phyloP scores from a whole-genome alignment of 2,797 vertebrate genomes.

The Mustela erminea region DNA sequence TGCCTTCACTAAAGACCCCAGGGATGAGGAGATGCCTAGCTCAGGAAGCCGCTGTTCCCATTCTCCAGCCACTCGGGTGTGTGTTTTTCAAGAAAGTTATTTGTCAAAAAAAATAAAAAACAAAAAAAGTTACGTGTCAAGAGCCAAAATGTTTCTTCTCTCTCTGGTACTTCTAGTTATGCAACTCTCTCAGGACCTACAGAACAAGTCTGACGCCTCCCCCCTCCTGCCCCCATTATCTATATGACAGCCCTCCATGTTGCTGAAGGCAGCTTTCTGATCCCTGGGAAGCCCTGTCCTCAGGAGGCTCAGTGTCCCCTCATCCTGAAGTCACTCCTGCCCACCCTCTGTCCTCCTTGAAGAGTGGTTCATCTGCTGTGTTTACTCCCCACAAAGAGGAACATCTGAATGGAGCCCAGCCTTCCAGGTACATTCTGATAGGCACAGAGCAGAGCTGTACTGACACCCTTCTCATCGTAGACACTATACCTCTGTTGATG shows the following conservation, averaged over 20 bases:
- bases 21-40: neutral
- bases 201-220: neutral
- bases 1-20: neutral
- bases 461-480: neutral
- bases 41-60: neutral
- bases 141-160: neutral
- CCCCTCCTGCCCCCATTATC: too few relatives aligned
- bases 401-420: neutral
- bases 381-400: neutral
- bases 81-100: neutral
- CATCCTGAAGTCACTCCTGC: neutral
- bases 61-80: neutral
- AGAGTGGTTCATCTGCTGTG: neutral
- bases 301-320: neutral
- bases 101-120: too few relatives aligned
- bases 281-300: neutral
- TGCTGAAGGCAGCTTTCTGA: neutral
- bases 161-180: neutral
- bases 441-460: neutral
- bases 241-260: fast-evolving
- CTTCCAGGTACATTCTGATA: neutral
- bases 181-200: neutral
- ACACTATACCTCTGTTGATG: neutral
- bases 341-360: neutral
- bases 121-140: neutral